Base-by-base conservation (phyloP, 2,797 vertebrate species). In the Poeciliopsis infans region DNA sequence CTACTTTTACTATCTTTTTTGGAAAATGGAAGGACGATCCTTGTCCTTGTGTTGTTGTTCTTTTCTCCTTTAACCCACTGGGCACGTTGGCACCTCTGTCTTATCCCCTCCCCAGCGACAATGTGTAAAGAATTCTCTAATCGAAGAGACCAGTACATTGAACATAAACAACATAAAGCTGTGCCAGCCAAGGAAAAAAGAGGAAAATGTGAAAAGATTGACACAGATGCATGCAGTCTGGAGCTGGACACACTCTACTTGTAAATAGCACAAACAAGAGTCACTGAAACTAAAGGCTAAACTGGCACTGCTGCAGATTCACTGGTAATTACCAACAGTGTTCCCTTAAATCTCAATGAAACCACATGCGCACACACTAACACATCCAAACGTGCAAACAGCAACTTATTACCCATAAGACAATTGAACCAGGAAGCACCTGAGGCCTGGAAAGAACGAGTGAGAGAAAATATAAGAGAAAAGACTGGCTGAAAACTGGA, bases 51-150 rank as follows among this genome's bases (percentile, higher is more conserved):
- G 80, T 79, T 74, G 28, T 86, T 75, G 78, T 79, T n/a, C 39
- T 55, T 66, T 83, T 82, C 80, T 84, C 47, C 25, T 85, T 89
- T 84, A 83, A 87, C 85, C 90, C 90, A 93, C 70, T 93, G 91
- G 93, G 88, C 81, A 89, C 25, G 92, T 95, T 96, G 95, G 93
- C 91, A 95, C 93, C 91, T 96, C 96, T 96, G 95, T 96, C 91
- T 96, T 95, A 94, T 80, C 86, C 87, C 85, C 86, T 90, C 81
- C 88, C 85, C 82, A 86, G 76, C 73, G 82, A 76, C 75, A 80
- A 93, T 90, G 86, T 93, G 79, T 89, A 91, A 94, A 91, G 86
- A 85, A 73, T 91, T 93, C 89, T 92, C 93, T 89, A 86, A 83
- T 83, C 92, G 86, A 92, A 89, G 88, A 93, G 89, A 93, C 80